Evolutionary conservation across 2,797 vertebrate species (phyloP), one percentile per base, ranked within the genome.

Genomic region (Dermochelys coriacea): DNA sequence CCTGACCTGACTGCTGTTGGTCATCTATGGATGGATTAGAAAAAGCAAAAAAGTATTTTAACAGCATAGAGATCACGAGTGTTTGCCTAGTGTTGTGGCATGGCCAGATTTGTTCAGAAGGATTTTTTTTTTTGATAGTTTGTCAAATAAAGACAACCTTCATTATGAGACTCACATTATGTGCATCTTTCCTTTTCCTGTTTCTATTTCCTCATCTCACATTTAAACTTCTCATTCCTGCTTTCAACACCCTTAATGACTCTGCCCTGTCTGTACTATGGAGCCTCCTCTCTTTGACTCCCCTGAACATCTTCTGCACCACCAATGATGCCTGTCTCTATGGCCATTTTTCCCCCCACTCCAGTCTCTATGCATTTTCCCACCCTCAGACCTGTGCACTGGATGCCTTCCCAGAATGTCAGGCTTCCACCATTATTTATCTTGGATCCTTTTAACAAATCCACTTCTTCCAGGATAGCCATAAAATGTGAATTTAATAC

Each of bases 11-110:
- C 27, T 83, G 77, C 82, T 64, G 54, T 49, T 80, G 92, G 52
- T 86, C 80, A 82, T 49, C 55, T 45, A 37, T 8, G 45, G 12
- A 64, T 49, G 81, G 78, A 81, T 2, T 19, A n/a, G 37, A 91
- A 93, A 93, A 64, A 64, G 34, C 11, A 89, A 55, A 93, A 91
- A 75, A 59, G 57, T 89, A 86, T 47, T 91, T 75, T 84, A 34
- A 89, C 89, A 75, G 12, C 68, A 29, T 75, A 90, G 8, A 45
- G 23, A 74, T 23, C 37, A 71, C 10, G 21, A 74, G 37, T 80
- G 68, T 90, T 87, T 83, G 75, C 79, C 61, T 89, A 84, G 55
- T 31, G 54, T 80, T 68, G 93, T 94, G 81, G 5, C 50, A 84
- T 95, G 37, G 8, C 52, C 80, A 45, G 25, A 75, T 47, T 41